Evolutionary conservation across 1,140 invertebrate species (phyloP).

Genomic region (Temnothorax nylanderi): DNA sequence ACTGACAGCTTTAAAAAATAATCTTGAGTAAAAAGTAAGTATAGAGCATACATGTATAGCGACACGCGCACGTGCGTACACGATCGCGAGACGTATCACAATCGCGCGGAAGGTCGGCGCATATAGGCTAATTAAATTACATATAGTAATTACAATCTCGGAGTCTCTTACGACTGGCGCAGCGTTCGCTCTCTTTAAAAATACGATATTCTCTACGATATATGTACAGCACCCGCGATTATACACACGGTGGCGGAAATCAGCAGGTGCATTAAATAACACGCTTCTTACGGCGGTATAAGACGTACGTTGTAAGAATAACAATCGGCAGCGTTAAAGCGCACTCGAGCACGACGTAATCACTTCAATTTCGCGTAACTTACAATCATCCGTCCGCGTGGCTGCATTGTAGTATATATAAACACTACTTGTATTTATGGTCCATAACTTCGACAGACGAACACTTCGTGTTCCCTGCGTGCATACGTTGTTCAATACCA

Average conservation of each 20-base stretch:
- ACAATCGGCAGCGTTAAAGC: conserved; percentile 21
- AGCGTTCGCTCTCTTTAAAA: not conserved
- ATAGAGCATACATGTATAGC: not conserved
- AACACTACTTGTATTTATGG: conserved; percentile 26
- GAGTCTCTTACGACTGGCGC: not conserved
- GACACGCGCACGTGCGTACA: not conserved
- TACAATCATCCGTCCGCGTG: not conserved
- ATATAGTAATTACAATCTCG: conserved; percentile 18
- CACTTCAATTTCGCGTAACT: conserved; percentile 44
- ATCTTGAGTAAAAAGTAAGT: not conserved
- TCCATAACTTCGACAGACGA: conserved; percentile 23
- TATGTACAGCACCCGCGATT: conserved; percentile 44
- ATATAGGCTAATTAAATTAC: conserved; percentile 37
- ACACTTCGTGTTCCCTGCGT: not conserved
- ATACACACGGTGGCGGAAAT: conserved; percentile 30
- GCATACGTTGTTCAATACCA: not conserved
- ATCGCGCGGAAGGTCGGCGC: not conserved
- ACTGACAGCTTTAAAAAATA: not conserved
- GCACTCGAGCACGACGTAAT: conserved; percentile 12
- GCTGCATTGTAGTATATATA: conserved; percentile 24
- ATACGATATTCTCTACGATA: conserved; percentile 31
- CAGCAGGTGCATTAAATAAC: conserved; percentile 12
- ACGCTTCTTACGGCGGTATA: not conserved
- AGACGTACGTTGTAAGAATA: conserved; percentile 6
- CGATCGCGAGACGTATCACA: conserved; percentile 12